A percentile compares a stretch with the other conserved stretches of the same genome.
Conservation (phyloP, 2,113 vertebrate species). For the Phalacrocorax pelagicus region DNA sequence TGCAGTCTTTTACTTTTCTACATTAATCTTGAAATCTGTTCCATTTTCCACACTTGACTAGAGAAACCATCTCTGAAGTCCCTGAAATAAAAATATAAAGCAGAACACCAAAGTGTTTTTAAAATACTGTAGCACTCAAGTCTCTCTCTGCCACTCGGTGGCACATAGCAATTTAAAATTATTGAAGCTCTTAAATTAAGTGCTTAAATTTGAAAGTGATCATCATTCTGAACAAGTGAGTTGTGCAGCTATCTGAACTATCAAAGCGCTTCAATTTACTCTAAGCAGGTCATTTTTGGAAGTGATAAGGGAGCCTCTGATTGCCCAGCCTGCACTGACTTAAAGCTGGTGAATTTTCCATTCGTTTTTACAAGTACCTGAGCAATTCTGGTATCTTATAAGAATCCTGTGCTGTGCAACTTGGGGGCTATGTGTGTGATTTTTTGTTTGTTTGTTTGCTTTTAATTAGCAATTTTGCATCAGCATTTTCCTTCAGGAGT, state of each 20-base stretch:
- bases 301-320: constrained; percentile 68
- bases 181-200: constrained; percentile 77
- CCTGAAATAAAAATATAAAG: constrained; percentile 56
- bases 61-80: neutral
- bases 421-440: neutral
- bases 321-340: constrained; percentile 69
- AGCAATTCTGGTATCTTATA: constrained; percentile 7
- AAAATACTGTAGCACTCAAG: constrained; percentile 60
- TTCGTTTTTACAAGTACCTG: constrained; percentile 53
- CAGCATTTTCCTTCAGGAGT: neutral
- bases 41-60: constrained; percentile 54
- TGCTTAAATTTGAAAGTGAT: constrained; percentile 78
- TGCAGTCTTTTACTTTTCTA: constrained; percentile 40
- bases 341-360: constrained; percentile 61
- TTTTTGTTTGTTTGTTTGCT: neutral
- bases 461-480: neutral
- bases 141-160: constrained; percentile 62
- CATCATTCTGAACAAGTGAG: constrained; percentile 66
- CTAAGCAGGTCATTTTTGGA: constrained; percentile 75
- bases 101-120: constrained; percentile 61
- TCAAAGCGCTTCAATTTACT: constrained; percentile 73
- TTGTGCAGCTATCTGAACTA: constrained; percentile 64
- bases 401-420: neutral
- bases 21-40: constrained; percentile 64
- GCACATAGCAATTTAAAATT: constrained; percentile 79